Percentiles rank a stretch among this genome's conserved stretches.
Conservation (phyloP, 2,888 invertebrate genomes). For the Melanotus villosus region DNA sequence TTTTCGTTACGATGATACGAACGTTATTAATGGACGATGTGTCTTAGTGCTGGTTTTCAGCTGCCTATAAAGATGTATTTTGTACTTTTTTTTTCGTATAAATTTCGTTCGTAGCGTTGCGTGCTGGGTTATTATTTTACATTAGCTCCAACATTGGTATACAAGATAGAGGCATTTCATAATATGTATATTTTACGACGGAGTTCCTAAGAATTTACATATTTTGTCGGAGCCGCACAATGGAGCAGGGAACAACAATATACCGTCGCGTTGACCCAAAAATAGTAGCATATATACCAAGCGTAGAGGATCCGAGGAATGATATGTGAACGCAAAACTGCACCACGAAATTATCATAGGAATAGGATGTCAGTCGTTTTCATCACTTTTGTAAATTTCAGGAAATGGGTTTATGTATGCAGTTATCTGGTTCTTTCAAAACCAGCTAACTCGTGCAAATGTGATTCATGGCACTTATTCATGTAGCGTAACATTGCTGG, state of each 20-base stretch:
- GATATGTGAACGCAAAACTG: slow-evolving; percentile 48
- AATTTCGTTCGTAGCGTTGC: slow-evolving; percentile 5
- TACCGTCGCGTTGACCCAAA: slow-evolving; percentile 28
- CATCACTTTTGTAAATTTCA: slow-evolving; percentile 53
- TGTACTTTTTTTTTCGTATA: not conserved
- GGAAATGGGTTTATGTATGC: slow-evolving; percentile 54
- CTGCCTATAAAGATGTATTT: not conserved
- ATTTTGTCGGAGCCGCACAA: slow-evolving; percentile 36
- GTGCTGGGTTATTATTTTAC: slow-evolving; percentile 43
- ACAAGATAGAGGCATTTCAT: slow-evolving; percentile 41
- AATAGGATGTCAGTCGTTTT: slow-evolving; percentile 55
- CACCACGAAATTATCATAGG: slow-evolving; percentile 52
- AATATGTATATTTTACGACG: slow-evolving; percentile 46
- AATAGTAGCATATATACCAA: slow-evolving; percentile 3
- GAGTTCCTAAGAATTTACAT: slow-evolving; percentile 49
- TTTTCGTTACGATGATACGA: too few relatives aligned
- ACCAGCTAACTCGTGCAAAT: slow-evolving; percentile 40
- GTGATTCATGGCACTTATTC: slow-evolving; percentile 51
- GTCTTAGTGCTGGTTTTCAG: not conserved
- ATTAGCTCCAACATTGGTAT: slow-evolving; percentile 33
- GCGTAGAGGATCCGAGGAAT: slow-evolving; percentile 32
- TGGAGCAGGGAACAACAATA: slow-evolving; percentile 8
- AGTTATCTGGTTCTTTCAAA: slow-evolving; percentile 51
- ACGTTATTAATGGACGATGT: not conserved
- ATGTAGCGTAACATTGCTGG: slow-evolving; percentile 48